Percentiles rank a stretch among this genome's conserved stretches.
Conservation (phyloP, 1,140 invertebrate genomes). For the Eumeta japonica region DNA sequence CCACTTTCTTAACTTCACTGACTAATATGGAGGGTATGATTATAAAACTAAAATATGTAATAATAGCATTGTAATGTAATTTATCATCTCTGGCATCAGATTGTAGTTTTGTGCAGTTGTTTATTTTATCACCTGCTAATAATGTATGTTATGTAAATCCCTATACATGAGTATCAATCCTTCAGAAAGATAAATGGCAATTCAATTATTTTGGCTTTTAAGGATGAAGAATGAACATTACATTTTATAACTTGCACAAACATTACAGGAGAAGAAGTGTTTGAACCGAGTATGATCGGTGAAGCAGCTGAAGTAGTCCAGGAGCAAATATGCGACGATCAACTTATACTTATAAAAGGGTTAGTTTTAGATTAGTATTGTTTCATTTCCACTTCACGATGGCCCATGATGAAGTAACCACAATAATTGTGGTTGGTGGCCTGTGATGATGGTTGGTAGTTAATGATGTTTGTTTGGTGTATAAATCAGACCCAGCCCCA, state of each 20-base stretch:
- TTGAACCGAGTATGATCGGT: conserved; percentile 88
- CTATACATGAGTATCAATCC: too few relatives aligned
- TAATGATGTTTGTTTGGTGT: too few relatives aligned
- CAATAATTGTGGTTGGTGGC: too few relatives aligned
- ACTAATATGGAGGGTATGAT: conserved; percentile 89
- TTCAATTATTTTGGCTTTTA: too few relatives aligned
- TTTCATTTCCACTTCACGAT: too few relatives aligned
- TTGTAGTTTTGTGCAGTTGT: not conserved
- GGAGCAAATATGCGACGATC: conserved; percentile 96
- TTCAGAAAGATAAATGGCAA: too few relatives aligned
- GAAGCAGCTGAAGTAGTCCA: conserved; percentile 96
- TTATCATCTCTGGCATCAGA: not conserved
- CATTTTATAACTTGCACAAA: not conserved
- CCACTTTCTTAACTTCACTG: conserved; percentile 85
- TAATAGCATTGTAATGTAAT: not conserved
- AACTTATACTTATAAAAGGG: conserved; percentile 96
- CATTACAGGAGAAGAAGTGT: conserved; percentile 87
- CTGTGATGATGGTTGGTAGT: too few relatives aligned
- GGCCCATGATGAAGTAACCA: too few relatives aligned
- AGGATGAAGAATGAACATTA: not conserved
- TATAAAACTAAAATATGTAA: not conserved
- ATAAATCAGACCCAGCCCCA: too few relatives aligned
- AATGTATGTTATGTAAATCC: too few relatives aligned
- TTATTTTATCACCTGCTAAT: too few relatives aligned
- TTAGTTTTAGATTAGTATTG: conserved; percentile 35